phyloP scores from a whole-genome alignment of 2,797 vertebrate genomes.

The Choloepus didactylus region DNA sequence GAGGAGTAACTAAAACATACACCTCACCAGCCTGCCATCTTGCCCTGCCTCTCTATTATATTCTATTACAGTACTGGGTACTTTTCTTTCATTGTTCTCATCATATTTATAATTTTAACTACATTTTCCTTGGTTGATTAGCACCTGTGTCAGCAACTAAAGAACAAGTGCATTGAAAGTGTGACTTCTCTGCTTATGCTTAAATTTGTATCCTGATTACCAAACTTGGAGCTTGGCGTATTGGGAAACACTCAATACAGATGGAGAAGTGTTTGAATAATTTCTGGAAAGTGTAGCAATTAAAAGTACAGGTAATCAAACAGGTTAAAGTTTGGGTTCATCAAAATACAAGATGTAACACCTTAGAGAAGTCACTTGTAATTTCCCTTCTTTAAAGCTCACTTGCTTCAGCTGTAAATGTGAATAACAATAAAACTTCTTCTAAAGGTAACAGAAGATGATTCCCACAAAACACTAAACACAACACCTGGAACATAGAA shows the following conservation, averaged over 20 bases:
- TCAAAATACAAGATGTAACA: not conserved
- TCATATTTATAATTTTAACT: not conserved
- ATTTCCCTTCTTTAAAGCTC: not conserved
- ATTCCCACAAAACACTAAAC: not conserved
- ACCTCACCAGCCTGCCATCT: too few species aligned
- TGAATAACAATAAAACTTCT: not conserved
- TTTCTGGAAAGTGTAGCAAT: not conserved
- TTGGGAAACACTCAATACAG: rapidly evolving
- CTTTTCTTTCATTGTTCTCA: not conserved
- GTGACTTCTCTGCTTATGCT: not conserved
- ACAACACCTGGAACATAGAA: not conserved
- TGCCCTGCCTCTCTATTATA: rapidly evolving
- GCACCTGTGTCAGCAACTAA: not conserved
- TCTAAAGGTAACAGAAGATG: not conserved
- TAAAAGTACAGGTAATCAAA: not conserved
- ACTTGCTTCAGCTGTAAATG: not conserved
- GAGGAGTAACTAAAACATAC: too few species aligned
- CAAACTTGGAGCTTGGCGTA: not conserved
- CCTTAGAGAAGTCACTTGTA: not conserved
- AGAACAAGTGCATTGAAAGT: not conserved
- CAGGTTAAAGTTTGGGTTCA: not conserved
- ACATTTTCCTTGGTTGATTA: not conserved
- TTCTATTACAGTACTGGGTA: not conserved
- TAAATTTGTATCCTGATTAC: not conserved
- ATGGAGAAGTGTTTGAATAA: not conserved